phyloP scores from a whole-genome alignment of 37 sponge, comb jelly and placozoan genomes.

The Ianthella basta region DNA sequence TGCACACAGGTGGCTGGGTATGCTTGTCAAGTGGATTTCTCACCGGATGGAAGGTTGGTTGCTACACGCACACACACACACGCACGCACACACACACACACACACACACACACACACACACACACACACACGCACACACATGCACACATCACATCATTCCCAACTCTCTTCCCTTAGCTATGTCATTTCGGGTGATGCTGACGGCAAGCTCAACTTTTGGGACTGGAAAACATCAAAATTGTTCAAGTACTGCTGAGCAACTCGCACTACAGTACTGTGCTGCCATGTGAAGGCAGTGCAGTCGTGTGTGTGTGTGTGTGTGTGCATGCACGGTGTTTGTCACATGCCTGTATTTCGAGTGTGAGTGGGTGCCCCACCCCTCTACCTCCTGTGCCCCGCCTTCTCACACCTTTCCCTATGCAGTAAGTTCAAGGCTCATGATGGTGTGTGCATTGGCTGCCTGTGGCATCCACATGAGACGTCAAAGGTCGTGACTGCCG shows the following conservation, averaged over 20 bases:
- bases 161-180: slow-evolving; percentile 33
- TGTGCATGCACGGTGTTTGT: neutral
- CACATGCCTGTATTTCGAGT: too few species aligned
- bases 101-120: slow-evolving; percentile 23
- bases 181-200: slow-evolving; percentile 92
- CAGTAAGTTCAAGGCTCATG: slow-evolving; percentile 95
- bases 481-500: slow-evolving; percentile 93
- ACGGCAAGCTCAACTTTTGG: slow-evolving; percentile 94
- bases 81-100: slow-evolving; percentile 17
- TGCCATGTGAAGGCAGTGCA: neutral
- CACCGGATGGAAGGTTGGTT: slow-evolving; percentile 90
- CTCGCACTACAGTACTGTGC: neutral
- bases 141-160: neutral
- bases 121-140: slow-evolving; percentile 31
- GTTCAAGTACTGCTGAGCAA: slow-evolving; percentile 38
- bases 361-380: neutral
- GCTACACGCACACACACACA: neutral
- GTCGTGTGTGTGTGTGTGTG: neutral
- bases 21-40: slow-evolving; percentile 95
- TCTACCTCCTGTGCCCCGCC: neutral
- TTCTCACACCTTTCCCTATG: neutral
- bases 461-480: slow-evolving; percentile 98
- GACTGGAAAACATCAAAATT: slow-evolving; percentile 95
- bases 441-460: slow-evolving; percentile 92
- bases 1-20: slow-evolving; percentile 89